Conservation (phyloP, 2,113 vertebrate genomes). For the Nesoenas mayeri region DNA sequence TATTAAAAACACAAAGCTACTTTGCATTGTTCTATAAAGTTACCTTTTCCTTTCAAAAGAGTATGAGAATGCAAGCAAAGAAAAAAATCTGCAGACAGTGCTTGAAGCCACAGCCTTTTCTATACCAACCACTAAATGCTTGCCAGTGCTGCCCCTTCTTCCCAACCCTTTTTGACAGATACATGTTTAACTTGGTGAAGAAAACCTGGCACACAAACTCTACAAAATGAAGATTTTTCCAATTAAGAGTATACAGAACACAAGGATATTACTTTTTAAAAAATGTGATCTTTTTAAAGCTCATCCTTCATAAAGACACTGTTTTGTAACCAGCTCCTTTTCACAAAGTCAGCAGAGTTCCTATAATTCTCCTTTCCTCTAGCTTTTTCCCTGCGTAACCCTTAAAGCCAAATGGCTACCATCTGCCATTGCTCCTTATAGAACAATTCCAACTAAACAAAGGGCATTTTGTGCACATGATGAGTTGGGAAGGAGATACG, state of each 20-base stretch:
- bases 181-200: not conserved
- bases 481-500: not conserved
- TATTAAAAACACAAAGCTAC: not conserved
- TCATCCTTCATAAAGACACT: not conserved
- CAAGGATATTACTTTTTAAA: not conserved
- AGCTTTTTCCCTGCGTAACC: not conserved
- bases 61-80: not conserved
- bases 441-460: slow-evolving; percentile 3
- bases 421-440: not conserved
- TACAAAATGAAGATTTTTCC: not conserved
- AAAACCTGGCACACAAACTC: not conserved
- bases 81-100: not conserved
- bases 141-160: not conserved
- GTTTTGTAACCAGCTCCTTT: not conserved
- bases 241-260: not conserved
- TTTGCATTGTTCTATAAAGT: not conserved
- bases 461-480: not conserved
- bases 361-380: not conserved
- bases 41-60: not conserved
- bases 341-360: not conserved
- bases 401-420: not conserved
- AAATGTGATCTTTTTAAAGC: not conserved
- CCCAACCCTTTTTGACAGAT: not conserved
- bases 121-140: not conserved
- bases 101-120: not conserved